A percentile compares a stretch with the other conserved stretches of the same genome.
These are phyloP conservation scores for Dendroctonus ponderosae DNA, from an alignment of 1,140 invertebrate genomes.

Conservation along the genomic window DNA sequence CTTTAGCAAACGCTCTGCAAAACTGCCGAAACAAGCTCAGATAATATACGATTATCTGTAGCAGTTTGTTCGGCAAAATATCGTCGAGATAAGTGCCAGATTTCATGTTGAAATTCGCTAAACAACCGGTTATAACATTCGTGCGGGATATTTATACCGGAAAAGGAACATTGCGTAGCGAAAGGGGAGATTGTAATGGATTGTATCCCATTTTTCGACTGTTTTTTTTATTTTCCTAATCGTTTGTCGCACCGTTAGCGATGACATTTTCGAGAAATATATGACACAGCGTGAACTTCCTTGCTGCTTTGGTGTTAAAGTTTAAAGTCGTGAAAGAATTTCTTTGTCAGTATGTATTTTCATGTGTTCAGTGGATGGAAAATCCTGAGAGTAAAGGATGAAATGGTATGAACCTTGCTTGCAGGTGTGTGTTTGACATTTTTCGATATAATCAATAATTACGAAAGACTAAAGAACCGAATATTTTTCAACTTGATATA, in stretches of 20 bases:
- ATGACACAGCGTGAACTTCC: too few relatives aligned
- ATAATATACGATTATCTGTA: conserved; percentile 31
- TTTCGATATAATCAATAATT: too few relatives aligned
- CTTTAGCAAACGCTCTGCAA: conserved; percentile 7
- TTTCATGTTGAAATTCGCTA: conserved; percentile 31
- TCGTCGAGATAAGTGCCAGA: conserved; percentile 26
- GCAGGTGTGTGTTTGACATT: too few relatives aligned
- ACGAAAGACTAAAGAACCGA: too few relatives aligned
- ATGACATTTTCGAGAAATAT: conserved; percentile 12
- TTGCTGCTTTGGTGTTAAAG: too few relatives aligned
- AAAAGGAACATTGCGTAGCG: conserved; percentile 22
- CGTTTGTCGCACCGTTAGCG: conserved; percentile 26
- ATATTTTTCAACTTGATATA: too few relatives aligned
- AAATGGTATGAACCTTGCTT: too few relatives aligned
- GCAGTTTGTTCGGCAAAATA: conserved; percentile 26
- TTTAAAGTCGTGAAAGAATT: too few relatives aligned
- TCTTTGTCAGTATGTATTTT: too few relatives aligned
- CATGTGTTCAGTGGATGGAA: too few relatives aligned
- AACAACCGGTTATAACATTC: conserved; percentile 28
- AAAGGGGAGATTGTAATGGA: conserved; percentile 27
- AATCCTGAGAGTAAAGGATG: too few relatives aligned
- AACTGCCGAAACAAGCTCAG: conserved; percentile 24
- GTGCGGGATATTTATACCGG: conserved; percentile 28
- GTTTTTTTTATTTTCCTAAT: conserved; percentile 28
- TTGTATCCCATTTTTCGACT: conserved; percentile 29